Evolutionary conservation across 1,140 invertebrate genomes (phyloP), one percentile per base, ranked within the genome.

Genomic region (Melitaea cinxia): DNA sequence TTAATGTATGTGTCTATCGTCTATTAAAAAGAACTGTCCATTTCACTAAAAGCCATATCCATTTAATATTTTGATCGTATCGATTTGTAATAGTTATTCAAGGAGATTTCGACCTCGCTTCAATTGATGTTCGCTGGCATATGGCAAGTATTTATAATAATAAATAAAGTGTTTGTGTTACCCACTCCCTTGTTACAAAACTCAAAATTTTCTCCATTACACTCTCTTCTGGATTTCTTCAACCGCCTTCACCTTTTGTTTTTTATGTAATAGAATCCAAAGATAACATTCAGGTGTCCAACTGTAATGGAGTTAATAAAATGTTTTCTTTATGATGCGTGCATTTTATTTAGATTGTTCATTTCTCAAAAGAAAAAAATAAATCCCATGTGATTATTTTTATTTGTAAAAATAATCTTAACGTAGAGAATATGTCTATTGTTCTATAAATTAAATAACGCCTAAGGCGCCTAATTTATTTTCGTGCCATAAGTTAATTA

Each of bases 291-390:
- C 77, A 72, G 71, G 83, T 81, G 77, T 87, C 73, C 71, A 78
- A 77, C 69, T 85, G 82, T 85, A 85, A 81, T 85, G 82, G 75
- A 83, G 55, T 60, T 66, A 87, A 83, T 88, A 83, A 87, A 88
- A 84, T 77, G 78, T 80, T 85, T 87, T 83, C 83, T 84, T 83
- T 80, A 83, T 74, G 70, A 75, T 49, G 12, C 21, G 21, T 52
- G 19, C 15, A 19, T 58, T 77, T 75, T 73, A 45, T 64, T 64
- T 17, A 21, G 9, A 5, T 17, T 19, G n/a, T 39, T 9, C 1
- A 0, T 6, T 35, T 37, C 14, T 2, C 15, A 59, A 33, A 5
- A 33, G 21, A 26, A 50, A 47, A 42, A n/a, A n/a, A n/a, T n/a
- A n/a, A n/a, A n/a, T n/a, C n/a, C n/a, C n/a, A n/a, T n/a, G n/a